phyloP scores from a whole-genome alignment of 2,797 vertebrate genomes.

The Pseudochirops cupreus region DNA sequence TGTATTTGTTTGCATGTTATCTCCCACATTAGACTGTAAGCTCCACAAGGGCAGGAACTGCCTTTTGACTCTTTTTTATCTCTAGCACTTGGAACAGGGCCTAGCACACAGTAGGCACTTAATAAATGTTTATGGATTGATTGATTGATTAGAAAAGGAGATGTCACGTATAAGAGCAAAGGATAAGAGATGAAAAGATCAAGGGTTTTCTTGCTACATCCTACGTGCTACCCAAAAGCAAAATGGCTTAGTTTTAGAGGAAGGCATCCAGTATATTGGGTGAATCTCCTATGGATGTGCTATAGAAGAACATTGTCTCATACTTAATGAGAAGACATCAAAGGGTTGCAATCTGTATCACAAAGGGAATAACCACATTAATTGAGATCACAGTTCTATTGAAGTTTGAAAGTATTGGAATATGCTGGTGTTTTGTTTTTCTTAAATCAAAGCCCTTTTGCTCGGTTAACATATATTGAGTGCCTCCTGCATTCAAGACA shows the following conservation, averaged over 20 bases:
- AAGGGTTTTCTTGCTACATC: neutral
- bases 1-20: neutral
- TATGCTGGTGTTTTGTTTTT: slow-evolving; percentile 2
- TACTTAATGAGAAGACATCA: neutral
- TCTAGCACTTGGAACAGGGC: neutral
- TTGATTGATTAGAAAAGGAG: neutral
- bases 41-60: neutral
- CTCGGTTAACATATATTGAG: neutral
- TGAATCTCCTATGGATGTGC: neutral
- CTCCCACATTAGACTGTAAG: neutral
- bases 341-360: neutral
- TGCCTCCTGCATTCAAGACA: neutral
- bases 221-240: neutral
- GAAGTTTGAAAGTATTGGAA: neutral
- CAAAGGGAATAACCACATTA: neutral
- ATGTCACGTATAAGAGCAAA: neutral
- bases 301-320: neutral
- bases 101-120: neutral
- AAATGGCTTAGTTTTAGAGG: neutral
- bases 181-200: neutral
- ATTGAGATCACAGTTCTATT: neutral
- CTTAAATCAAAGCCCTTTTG: neutral
- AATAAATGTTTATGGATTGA: neutral
- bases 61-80: neutral
- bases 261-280: neutral